Evolutionary conservation across 2,888 invertebrate genomes (phyloP).

Genomic region (Eupithecia insigniata): DNA sequence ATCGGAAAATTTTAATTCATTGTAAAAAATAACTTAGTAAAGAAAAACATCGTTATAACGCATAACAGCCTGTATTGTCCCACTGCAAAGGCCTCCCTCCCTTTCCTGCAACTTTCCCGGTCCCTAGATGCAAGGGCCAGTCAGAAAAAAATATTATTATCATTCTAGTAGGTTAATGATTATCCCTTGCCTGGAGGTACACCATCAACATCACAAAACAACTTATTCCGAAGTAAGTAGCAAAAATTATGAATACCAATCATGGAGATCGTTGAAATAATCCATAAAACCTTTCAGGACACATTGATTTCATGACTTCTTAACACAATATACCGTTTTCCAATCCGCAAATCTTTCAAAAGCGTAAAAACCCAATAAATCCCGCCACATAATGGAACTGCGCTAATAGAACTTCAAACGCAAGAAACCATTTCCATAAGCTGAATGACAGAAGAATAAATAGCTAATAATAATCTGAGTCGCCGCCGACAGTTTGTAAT

Average conservation of each 20-base stretch:
- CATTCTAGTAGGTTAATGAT: background rate
- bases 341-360: conserved; percentile 19
- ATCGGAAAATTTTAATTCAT: too few relatives aligned
- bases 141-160: too few relatives aligned
- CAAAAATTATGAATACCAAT: conserved; percentile 53
- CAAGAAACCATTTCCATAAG: conserved; percentile 74
- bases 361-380: conserved; percentile 36
- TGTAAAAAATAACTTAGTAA: too few relatives aligned
- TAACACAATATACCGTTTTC: conserved; percentile 12
- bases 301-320: conserved; percentile 7
- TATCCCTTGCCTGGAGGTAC: conserved; percentile 47
- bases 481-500: conserved; percentile 76
- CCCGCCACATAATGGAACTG: conserved; percentile 27
- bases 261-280: conserved; percentile 8
- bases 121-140: too few relatives aligned
- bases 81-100: too few relatives aligned
- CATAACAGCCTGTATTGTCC: too few relatives aligned
- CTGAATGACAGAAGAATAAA: conserved; percentile 78
- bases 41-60: too few relatives aligned
- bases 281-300: conserved; percentile 15
- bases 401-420: conserved; percentile 75
- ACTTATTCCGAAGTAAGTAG: background rate
- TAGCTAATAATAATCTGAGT: conserved; percentile 68
- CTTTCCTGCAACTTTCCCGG: too few relatives aligned
- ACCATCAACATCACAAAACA: background rate